phyloP scores from a whole-genome alignment of 2,113 vertebrate genomes.

The Otis tarda region DNA sequence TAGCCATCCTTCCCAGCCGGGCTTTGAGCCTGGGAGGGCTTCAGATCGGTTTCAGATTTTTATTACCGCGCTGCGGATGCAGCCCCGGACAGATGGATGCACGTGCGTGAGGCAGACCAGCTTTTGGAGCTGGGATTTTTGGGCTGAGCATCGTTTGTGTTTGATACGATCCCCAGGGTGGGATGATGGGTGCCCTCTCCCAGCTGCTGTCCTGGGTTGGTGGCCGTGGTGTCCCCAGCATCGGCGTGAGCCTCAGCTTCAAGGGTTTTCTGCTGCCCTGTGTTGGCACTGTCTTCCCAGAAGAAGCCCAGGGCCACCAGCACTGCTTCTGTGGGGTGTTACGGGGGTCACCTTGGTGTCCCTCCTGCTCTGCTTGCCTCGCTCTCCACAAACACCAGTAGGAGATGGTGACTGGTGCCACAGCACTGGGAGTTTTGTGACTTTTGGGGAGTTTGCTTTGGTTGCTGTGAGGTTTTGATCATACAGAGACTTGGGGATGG shows the following conservation, averaged over 20 bases:
- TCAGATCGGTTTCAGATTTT: slow-evolving; percentile 6
- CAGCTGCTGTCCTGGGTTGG: not conserved
- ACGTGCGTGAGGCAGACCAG: not conserved
- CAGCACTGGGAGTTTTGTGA: not conserved
- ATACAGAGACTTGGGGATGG: no score
- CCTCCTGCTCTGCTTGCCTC: not conserved
- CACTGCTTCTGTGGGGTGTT: not conserved
- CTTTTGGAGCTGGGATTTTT: not conserved
- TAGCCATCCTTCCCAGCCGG: not conserved
- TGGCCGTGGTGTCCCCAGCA: not conserved
- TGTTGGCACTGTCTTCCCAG: not conserved
- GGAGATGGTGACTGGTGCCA: rapidly evolving
- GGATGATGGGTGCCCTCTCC: not conserved
- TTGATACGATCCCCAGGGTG: not conserved
- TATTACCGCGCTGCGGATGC: not conserved
- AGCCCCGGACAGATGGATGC: not conserved
- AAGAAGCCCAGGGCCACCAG: not conserved
- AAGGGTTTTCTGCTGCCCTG: not conserved
- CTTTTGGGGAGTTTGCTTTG: not conserved
- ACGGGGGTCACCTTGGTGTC: rapidly evolving
- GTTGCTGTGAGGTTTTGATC: not conserved
- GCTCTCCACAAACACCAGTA: not conserved
- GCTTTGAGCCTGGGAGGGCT: not conserved
- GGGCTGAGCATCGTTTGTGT: not conserved
- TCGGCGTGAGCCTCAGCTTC: not conserved